Base-by-base conservation (phyloP, 2,797 vertebrate species). In the Paratrypauchen microcephalus region DNA sequence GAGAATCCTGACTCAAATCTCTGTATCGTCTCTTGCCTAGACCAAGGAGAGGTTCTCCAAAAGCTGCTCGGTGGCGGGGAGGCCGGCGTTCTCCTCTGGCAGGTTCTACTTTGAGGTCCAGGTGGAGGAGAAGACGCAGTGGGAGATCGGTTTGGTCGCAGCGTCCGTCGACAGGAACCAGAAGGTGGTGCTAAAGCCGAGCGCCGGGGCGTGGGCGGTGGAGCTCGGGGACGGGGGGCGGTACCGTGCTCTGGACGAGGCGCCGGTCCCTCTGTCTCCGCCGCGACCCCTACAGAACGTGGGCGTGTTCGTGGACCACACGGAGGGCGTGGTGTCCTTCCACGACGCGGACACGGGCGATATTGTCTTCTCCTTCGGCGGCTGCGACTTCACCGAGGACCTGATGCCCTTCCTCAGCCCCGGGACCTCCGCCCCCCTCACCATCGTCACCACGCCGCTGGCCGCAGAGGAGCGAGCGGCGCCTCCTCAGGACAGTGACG, bases 71-170 rank as follows among this genome's bases (percentile, higher is more conserved):
- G 58, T 60, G 18, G 12, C 36, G 26, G 58, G 58, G 30, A 60
- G 19, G 19, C 28, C 30, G 28, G 18, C 26, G n/a, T 24, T 55
- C 3, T 59, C 52, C 48, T n/a, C 0, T 2, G 26, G 57, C 11
- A 59, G 57, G 13, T 32, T 19, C 7, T 60, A 60, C 58, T 60
- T 32, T 18, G 28, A 60, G 58, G 58, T 60, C 19, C 58, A 57
- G 23, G 24, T 57, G 21, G 55, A 57, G 12, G 55, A 23, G 23
- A 57, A 60, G 19, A 60, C 58, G 5, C 18, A n/a, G 28, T 41
- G 32, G 59, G 11, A 36, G 32, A 5, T 62, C 1, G 59, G 59
- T 21, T 6, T 62, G 30, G 32, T n/a, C n/a, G 21, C 21, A 23
- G 32, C 36, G 59, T 62, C 61, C 21, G 24, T 63, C 12, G 16